Evolutionary conservation across 2,888 invertebrate species (phyloP), one percentile per base, ranked within the genome.

Genomic region (Noctua fimbriata): DNA sequence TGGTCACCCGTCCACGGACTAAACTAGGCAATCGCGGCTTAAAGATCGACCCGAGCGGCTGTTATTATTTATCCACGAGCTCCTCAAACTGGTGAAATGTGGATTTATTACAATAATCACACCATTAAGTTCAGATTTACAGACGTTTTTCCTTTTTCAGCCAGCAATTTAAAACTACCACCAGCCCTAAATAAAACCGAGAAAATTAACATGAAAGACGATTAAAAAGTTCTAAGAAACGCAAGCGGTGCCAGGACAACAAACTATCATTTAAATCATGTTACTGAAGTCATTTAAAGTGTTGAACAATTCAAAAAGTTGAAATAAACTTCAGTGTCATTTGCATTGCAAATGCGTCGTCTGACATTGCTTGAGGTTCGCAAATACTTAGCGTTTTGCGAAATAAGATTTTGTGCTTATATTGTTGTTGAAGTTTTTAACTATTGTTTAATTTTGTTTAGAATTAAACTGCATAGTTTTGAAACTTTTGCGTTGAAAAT

Each of bases 221-320:
- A 84, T 87, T 80, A 77, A 72, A 85, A 86, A 86, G 63, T 88
- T 44, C 85, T 4, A 73, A 36, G 36, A 79, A 82, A 80, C 36
- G 49, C 78, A 77, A 80, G 69, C 82, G 71, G 66, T 4, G 82
- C 66, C 76, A 16, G 65, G 73, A 78, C 79, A 70, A 78, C 83
- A 82, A 89, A 89, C 88, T 89, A 89, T 89, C 82, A 77, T 87
- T 83, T 71, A 85, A 79, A 86, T 86, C 55, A 73, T 80, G 88
- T 89, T 85, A 87, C 79, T 73, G 32, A 88, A 88, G 88, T 89
- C 74, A 76, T 87, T 89, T 83, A 84, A 80, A 89, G 76, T 83
- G 88, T 79, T 76, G 78, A 89, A 82, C 84, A 81, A 87, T 89
- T 89, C 85, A 75, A 82, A 87, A 89, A 89, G 81, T 89, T 83